Evolutionary conservation across 2,797 vertebrate genomes (phyloP).

Genomic region (Labeo calbasu): DNA sequence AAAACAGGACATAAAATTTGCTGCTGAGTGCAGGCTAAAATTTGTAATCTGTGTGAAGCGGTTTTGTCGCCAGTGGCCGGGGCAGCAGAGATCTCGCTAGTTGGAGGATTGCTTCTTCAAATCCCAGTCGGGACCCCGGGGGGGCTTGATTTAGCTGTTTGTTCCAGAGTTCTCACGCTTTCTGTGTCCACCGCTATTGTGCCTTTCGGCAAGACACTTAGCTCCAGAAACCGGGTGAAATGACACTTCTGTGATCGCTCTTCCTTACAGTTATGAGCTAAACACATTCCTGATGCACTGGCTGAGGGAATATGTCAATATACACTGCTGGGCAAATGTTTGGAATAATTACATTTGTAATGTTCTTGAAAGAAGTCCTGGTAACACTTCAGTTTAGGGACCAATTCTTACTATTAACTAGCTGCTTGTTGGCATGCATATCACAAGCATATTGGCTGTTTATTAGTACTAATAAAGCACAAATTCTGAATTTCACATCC

Average conservation of each 20-base stretch:
- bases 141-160: slow-evolving; percentile 29
- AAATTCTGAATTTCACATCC: no score
- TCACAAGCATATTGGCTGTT: no score
- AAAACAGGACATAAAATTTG: slow-evolving; percentile 33
- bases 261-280: not conserved
- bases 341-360: not conserved
- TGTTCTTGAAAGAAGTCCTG: not conserved
- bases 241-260: slow-evolving; percentile 19
- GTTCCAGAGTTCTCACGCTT: slow-evolving; percentile 36
- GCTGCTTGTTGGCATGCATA: no score
- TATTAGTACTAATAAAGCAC: no score
- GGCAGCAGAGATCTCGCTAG: not conserved
- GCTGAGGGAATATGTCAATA: not conserved
- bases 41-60: slow-evolving; percentile 18
- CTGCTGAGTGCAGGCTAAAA: slow-evolving; percentile 9
- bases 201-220: slow-evolving; percentile 28
- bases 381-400: no score
- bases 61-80: slow-evolving; percentile 10
- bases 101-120: slow-evolving; percentile 20
- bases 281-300: not conserved
- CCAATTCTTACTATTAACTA: no score
- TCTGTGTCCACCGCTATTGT: slow-evolving; percentile 1
- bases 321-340: not conserved
- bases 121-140: slow-evolving; percentile 8
- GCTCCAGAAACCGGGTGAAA: slow-evolving; percentile 7